Evolutionary conservation across 2,888 invertebrate genomes (phyloP).

Genomic region (Polylopha cassiicola): DNA sequence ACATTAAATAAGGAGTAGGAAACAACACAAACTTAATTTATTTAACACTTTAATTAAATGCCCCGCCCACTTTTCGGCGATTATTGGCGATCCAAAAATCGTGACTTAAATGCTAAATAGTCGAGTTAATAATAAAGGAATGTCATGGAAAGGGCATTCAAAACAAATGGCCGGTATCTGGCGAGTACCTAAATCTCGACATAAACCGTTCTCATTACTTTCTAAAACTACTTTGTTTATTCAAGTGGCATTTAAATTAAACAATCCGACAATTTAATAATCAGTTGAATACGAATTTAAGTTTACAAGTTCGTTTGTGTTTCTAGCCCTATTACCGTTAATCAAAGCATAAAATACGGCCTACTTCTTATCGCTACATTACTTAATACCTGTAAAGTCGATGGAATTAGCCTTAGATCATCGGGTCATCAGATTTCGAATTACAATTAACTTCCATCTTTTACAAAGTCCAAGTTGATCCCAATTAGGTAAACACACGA

Average conservation of each 20-base stretch:
- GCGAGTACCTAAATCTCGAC: constrained; percentile 38
- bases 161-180: constrained; percentile 30
- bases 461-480: too few relatives aligned
- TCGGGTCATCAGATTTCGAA: too few relatives aligned
- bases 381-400: too few relatives aligned
- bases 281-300: constrained; percentile 41
- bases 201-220: constrained; percentile 48
- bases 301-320: too few relatives aligned
- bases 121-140: constrained; percentile 44
- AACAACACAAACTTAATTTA: too few relatives aligned
- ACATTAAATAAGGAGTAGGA: not conserved
- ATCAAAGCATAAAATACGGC: too few relatives aligned
- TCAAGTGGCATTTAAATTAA: constrained; percentile 56
- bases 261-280: constrained; percentile 49
- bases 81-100: constrained; percentile 38
- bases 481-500: too few relatives aligned
- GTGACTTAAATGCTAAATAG: constrained; percentile 38
- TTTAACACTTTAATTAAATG: too few relatives aligned
- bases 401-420: too few relatives aligned
- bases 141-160: constrained; percentile 54
- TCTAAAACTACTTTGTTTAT: constrained; percentile 63
- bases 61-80: constrained; percentile 17
- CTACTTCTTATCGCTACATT: too few relatives aligned
- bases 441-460: too few relatives aligned
- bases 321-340: too few relatives aligned